Conservation (phyloP, 2,113 vertebrate species). For the Passer montanus region DNA sequence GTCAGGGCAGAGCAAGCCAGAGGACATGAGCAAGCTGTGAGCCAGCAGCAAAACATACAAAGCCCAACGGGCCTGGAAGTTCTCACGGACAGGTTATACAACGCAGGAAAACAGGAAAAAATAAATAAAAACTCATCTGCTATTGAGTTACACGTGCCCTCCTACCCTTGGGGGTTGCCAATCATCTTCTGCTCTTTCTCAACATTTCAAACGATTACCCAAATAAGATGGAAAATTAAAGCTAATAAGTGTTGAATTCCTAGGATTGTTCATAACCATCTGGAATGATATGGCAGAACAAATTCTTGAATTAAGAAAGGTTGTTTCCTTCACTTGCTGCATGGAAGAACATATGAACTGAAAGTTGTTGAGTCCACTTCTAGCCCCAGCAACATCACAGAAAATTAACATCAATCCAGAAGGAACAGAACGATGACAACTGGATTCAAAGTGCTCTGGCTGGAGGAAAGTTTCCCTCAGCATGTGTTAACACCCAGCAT, state of each 20-base stretch:
- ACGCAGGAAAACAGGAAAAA: neutral
- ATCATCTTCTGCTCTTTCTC: neutral
- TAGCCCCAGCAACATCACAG: conserved; percentile 21
- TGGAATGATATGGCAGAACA: neutral
- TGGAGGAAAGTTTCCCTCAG: neutral
- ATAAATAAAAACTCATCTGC: neutral
- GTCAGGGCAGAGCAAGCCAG: conserved; percentile 20
- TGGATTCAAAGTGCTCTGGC: neutral
- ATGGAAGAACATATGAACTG: neutral
- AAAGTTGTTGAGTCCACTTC: conserved; percentile 3
- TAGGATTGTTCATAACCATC: neutral
- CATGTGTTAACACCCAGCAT: neutral
- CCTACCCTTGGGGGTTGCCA: neutral
- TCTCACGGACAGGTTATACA: conserved; percentile 20
- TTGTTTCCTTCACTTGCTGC: neutral
- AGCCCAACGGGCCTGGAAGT: neutral
- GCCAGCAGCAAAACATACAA: conserved; percentile 35
- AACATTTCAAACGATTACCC: neutral
- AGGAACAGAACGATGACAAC: conserved; percentile 7
- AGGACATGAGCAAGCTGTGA: conserved; percentile 20
- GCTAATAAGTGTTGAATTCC: neutral
- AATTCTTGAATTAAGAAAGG: neutral
- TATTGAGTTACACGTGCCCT: neutral
- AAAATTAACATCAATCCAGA: conserved; percentile 57
- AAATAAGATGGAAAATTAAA: neutral